Base-by-base conservation (phyloP, 35 echinoderm and acorn worm species). In the Ophioderma brevispina region DNA sequence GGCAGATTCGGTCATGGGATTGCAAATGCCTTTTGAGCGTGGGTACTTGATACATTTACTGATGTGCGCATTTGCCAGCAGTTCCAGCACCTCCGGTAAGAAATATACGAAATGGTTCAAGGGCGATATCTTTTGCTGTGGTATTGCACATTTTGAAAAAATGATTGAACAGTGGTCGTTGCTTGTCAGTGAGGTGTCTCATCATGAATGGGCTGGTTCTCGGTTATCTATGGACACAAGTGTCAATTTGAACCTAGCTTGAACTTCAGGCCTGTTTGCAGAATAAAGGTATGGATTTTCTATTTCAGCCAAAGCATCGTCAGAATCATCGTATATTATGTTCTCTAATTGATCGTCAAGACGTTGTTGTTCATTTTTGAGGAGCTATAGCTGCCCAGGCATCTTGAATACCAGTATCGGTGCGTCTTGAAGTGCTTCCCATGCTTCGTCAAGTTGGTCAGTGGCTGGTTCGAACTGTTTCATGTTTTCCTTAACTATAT, bases 81-180 rank as follows among this genome's bases (percentile, higher is more conserved):
- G 93, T 90, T 14, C 83, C 88, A 85, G 88, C 87, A 76, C 92
- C 92, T 64, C 92, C 88, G 70, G 89, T 87, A 35, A 92, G 32
- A 85, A 92, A 96, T 19, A 92, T 79, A 89, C 92, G 80, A 86
- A 96, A 96, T 84, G 94, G 94, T 89, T 52, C 28, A 41, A 86
- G 39, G 38, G 43, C 76, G 55, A 89, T 50, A 52, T 77, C 76
- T 38, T 84, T 87, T 25, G 77, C 70, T 89, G 92, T 96, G 1
- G 89, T 37, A 1, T 76, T n/a, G 39, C 90, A 89, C 90, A 86
- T 92, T 32, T 92, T 41, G 1, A 25, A 13, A 25, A 70, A 8
- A 70, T 70, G 28, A 25, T 70, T 70, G n/a, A 92, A 96, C 19
- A 96, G 14, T 70, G 88, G 30, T 75, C 52, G 75, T 55, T 95